Evolutionary conservation across 2,888 invertebrate species (phyloP), one percentile per base, ranked within the genome.

Genomic region (Latrodectus elegans): DNA sequence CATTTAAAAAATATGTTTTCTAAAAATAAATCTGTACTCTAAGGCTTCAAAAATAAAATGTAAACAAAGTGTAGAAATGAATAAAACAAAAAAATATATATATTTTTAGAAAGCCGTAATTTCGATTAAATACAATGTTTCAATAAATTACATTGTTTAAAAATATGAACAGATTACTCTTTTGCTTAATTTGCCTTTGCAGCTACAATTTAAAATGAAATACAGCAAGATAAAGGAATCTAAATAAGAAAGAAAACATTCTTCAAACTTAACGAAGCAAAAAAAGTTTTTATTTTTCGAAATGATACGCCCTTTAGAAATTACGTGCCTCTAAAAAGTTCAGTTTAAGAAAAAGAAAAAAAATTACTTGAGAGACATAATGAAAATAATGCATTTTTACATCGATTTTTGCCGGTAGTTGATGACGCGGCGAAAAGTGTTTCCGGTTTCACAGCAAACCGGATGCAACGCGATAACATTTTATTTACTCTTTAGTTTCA

Each of bases 371-470:
- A 51, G 51, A 60, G 82, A 55, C 26, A 22, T 49, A 49, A 22
- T 49, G 17, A 77, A 67, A 67, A 68, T 22, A 72, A 72, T 15
- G 55, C 64, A 11, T 65, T 73, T 83, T 83, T 64, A 15, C 60
- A 83, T 83, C 83, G 75, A 83, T 83, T 53, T 55, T 38, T 55
- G 51, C 64, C 17, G 17, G 64, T 51, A 76, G 76, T 83, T 83
- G 83, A 83, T 83, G 83, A 83, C 70, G 68, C 60, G 60, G 71
- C 70, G 52, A 83, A 76, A 76, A 83, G 70, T 76, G 70, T 83
- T 83, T 83, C 83, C 83, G 83, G 75, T 76, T 52, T 49, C 76
- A 83, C 75, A 60, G 70, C 68, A 60, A 76, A 83, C 83, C 76
- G 71, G 76, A 83, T 83, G 76, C 64, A 71, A 60, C 38, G 74